Evolutionary conservation across 2,797 vertebrate genomes (phyloP).

Genomic region (Peromyscus eremicus): DNA sequence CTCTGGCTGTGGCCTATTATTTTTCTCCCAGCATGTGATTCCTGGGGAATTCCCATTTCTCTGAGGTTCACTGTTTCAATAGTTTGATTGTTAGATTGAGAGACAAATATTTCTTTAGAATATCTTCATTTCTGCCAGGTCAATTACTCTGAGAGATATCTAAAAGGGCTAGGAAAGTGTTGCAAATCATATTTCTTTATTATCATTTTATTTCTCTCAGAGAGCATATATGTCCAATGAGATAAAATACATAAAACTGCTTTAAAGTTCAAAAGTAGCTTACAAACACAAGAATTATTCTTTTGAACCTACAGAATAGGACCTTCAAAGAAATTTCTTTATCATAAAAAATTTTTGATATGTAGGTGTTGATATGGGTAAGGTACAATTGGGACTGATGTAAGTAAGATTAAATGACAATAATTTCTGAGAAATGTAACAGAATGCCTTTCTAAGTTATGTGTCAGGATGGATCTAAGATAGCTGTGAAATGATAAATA

Average conservation of each 20-base stretch:
- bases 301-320: conserved; percentile 27
- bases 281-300: conserved; percentile 47
- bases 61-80: neutral
- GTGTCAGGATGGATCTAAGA: conserved; percentile 71
- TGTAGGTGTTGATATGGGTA: neutral
- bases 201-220: conserved; percentile 45
- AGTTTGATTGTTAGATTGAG: neutral
- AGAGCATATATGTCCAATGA: conserved; percentile 11
- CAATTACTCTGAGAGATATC: neutral
- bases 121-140: neutral
- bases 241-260: neutral
- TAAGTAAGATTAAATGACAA: conserved; percentile 66
- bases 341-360: conserved; percentile 62
- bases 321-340: conserved; percentile 48
- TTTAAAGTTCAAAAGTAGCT: conserved; percentile 52
- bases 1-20: neutral
- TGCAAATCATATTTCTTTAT: conserved; percentile 40
- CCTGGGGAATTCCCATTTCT: neutral
- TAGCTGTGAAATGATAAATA: conserved; percentile 75
- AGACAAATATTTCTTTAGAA: neutral
- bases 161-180: conserved; percentile 6
- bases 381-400: conserved; percentile 44
- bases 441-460: conserved; percentile 73
- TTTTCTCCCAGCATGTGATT: neutral
- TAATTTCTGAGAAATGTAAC: conserved; percentile 75